phyloP scores from a whole-genome alignment of 2,888 invertebrate species.

The Drosophila atripex region DNA sequence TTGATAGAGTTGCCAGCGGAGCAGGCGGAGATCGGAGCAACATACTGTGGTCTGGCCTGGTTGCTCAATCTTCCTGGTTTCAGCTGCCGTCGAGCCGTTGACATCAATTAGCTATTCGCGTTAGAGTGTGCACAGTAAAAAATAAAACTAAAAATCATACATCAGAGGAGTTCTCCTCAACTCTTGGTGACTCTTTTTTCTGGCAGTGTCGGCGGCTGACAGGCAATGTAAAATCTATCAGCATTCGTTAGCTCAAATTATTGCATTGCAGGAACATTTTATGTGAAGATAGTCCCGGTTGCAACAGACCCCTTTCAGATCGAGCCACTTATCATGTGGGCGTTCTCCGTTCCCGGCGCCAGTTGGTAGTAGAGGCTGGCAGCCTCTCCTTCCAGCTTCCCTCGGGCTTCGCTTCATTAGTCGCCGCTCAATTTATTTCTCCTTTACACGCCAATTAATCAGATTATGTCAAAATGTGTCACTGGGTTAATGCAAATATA shows the following conservation, averaged over 20 bases:
- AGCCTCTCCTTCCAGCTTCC: constrained; percentile 1
- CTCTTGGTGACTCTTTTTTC: neutral
- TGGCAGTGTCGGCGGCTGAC: neutral
- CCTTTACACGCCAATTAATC: constrained; percentile 73
- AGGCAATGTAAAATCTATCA: constrained; percentile 26
- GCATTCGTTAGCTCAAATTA: constrained; percentile 38
- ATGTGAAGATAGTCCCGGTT: constrained; percentile 1
- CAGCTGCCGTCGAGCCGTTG: constrained; percentile 63
- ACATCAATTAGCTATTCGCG: constrained; percentile 70
- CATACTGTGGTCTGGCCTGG: constrained; percentile 64
- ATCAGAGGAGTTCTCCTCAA: neutral
- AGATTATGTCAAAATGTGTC: constrained; percentile 80
- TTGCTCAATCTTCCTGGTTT: constrained; percentile 78
- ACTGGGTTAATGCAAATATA: constrained; percentile 79
- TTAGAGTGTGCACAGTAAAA: constrained; percentile 20
- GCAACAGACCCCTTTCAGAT: constrained; percentile 22
- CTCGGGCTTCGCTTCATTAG: constrained; percentile 68
- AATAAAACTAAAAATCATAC: constrained; percentile 14
- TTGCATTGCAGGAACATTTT: constrained; percentile 22
- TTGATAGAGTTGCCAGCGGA: constrained; percentile 68
- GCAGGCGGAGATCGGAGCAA: constrained; percentile 47
- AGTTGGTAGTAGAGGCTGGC: constrained; percentile 1
- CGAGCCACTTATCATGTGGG: constrained; percentile 36
- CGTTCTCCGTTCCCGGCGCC: constrained; percentile 26
- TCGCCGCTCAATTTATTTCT: constrained; percentile 66